Percentiles rank a stretch among this genome's conserved stretches.
These are phyloP conservation scores for Lophotriccus pileatus DNA, from an alignment of 2,797 vertebrate species.

Conservation along the genomic window DNA sequence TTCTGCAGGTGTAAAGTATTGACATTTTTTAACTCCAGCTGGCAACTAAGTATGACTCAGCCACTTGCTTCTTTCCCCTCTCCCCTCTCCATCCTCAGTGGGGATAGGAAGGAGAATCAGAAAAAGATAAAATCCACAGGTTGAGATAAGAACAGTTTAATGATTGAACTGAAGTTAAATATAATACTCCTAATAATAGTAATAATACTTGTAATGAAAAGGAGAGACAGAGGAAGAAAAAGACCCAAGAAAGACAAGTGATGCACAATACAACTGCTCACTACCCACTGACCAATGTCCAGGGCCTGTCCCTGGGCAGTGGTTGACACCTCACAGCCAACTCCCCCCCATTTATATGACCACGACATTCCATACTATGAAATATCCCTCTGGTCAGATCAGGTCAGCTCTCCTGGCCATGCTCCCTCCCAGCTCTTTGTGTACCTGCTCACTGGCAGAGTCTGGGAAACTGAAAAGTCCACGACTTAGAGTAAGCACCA, in stretches of 20 bases:
- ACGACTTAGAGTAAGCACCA: not conserved
- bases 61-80: not conserved
- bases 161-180: not conserved
- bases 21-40: not conserved
- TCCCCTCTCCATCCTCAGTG: not conserved
- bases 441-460: not conserved
- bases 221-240: not conserved
- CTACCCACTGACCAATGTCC: not conserved
- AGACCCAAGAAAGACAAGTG: not conserved
- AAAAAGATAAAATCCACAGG: not conserved
- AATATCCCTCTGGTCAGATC: not conserved
- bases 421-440: not conserved
- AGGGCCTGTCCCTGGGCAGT: not conserved
- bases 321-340: fast-evolving
- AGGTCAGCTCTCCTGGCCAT: not conserved
- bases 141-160: not conserved
- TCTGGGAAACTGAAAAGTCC: not conserved
- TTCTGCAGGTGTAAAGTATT: not conserved
- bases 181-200: not conserved
- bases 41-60: not conserved
- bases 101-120: not conserved
- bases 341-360: not conserved
- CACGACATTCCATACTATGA: not conserved
- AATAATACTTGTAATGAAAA: not conserved
- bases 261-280: not conserved